These are phyloP conservation scores for Meteorus sp. DNA, from an alignment of 1,140 invertebrate species.

Conservation along the genomic window DNA sequence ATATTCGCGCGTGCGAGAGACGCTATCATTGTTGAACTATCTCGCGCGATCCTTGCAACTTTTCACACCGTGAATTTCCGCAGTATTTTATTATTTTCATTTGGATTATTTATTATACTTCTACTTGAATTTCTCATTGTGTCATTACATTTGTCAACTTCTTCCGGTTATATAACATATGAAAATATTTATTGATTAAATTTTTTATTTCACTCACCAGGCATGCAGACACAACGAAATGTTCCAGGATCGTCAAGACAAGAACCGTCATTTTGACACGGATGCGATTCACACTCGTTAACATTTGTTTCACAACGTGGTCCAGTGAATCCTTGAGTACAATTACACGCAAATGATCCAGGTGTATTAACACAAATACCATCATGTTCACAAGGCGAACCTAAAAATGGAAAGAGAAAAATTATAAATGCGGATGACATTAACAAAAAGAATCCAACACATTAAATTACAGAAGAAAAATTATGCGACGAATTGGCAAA, in stretches of 20 bases:
- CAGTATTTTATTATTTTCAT: slow-evolving; percentile 14
- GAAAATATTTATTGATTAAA: background rate
- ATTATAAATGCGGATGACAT: slow-evolving; percentile 5
- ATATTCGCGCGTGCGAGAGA: slow-evolving; percentile 22
- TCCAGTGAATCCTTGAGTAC: slow-evolving; percentile 88
- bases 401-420: slow-evolving; percentile 54
- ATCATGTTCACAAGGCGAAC: slow-evolving; percentile 89
- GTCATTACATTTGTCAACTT: slow-evolving; percentile 22
- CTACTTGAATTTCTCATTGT: no score
- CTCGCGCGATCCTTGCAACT: slow-evolving; percentile 21
- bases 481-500: no score
- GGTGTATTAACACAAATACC: slow-evolving; percentile 94
- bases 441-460: background rate
- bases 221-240: slow-evolving; percentile 95
- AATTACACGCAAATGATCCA: slow-evolving; percentile 90
- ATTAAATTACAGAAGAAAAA: background rate
- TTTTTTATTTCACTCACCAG: slow-evolving; percentile 68
- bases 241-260: slow-evolving; percentile 93
- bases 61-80: slow-evolving; percentile 25
- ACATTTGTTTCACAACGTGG: slow-evolving; percentile 89
- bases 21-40: slow-evolving; percentile 27
- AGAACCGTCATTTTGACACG: slow-evolving; percentile 91
- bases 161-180: slow-evolving; percentile 10
- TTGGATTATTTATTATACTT: background rate
- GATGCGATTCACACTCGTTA: slow-evolving; percentile 93